phyloP scores from a whole-genome alignment of 2,888 invertebrate species.

The Sphaerophoria rueppellii region DNA sequence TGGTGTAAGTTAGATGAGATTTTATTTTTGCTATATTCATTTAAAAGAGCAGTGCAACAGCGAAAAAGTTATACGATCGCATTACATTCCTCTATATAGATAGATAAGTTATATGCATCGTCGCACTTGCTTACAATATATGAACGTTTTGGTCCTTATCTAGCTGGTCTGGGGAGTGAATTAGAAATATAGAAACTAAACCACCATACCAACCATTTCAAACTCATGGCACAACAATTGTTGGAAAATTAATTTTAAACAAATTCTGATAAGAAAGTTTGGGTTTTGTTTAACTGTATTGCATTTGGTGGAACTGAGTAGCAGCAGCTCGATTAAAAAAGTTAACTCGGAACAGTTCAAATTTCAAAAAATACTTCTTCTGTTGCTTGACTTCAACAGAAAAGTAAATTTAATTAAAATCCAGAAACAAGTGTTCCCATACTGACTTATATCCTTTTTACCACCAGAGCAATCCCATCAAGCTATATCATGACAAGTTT shows the following conservation, averaged over 20 bases:
- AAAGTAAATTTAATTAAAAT: no score
- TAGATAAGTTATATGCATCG: not conserved
- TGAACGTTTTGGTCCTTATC: not conserved
- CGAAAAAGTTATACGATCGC: conserved; percentile 37
- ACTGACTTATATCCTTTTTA: no score
- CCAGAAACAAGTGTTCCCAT: no score
- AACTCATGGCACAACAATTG: conserved; percentile 31
- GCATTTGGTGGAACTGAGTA: conserved; percentile 29
- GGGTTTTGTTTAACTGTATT: conserved; percentile 29
- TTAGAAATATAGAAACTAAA: conserved; percentile 22
- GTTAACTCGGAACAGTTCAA: not conserved
- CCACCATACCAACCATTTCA: conserved; percentile 10
- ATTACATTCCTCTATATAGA: conserved; percentile 12
- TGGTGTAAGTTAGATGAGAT: conserved; percentile 8
- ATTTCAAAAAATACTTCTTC: not conserved
- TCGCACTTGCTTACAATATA: conserved; percentile 9
- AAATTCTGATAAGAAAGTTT: conserved; percentile 33
- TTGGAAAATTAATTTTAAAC: conserved; percentile 62
- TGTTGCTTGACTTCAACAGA: no score
- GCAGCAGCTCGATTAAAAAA: conserved; percentile 35
- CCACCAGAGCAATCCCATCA: not conserved
- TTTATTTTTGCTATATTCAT: conserved; percentile 41
- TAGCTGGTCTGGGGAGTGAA: conserved; percentile 36
- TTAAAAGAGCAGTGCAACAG: conserved; percentile 2
- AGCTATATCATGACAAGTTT: not conserved